phyloP scores from a whole-genome alignment of 1,140 invertebrate genomes.

The Leptopilina boulardi region DNA sequence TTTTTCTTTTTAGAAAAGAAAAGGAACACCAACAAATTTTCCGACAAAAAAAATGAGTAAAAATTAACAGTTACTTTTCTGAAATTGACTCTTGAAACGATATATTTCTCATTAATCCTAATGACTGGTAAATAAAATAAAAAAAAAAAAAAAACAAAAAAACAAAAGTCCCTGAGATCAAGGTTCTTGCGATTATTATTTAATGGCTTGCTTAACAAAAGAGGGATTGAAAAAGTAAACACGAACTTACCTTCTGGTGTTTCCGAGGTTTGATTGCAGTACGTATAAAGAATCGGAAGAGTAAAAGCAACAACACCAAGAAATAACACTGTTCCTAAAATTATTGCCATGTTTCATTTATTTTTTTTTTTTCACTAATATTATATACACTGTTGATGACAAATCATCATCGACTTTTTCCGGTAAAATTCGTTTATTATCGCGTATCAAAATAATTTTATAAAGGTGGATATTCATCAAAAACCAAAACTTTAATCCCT shows the following conservation, averaged over 20 bases:
- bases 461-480: constrained; percentile 3
- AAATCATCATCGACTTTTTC: neutral
- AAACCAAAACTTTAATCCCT: neutral
- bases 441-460: neutral
- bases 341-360: neutral
- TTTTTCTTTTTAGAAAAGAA: no score
- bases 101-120: constrained; percentile 1
- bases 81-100: neutral
- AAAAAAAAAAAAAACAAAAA: neutral
- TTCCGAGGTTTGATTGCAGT: neutral
- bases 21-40: no score
- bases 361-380: neutral
- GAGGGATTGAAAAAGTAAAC: neutral
- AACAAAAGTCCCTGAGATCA: constrained; percentile 5
- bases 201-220: neutral
- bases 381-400: neutral
- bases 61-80: constrained; percentile 4
- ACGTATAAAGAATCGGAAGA: neutral
- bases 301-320: neutral
- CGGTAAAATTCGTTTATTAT: neutral
- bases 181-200: constrained; percentile 12
- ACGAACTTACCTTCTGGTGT: neutral
- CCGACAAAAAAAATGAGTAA: neutral
- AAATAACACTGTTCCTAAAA: neutral
- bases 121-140: neutral